These are phyloP conservation scores for Myotis pilosus DNA, from an alignment of 2,797 vertebrate species.

Conservation along the genomic window DNA sequence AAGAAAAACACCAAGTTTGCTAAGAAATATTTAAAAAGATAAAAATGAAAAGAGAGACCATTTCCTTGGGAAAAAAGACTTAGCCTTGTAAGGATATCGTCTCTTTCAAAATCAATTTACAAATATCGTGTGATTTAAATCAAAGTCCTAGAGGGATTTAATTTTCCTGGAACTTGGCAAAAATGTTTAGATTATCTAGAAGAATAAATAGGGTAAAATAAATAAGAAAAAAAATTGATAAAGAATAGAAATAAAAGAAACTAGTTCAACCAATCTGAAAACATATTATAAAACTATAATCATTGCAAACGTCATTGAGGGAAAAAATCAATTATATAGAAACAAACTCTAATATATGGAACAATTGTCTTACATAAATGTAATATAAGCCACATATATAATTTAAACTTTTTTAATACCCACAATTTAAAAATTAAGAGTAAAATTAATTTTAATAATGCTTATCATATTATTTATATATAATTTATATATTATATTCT, in stretches of 20 bases:
- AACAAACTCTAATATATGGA: neutral
- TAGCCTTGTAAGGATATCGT: neutral
- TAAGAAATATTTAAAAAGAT: neutral
- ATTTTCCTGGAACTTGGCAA: neutral
- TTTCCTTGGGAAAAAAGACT: neutral
- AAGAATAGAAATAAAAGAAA: slow-evolving; percentile 28
- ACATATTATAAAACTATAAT: neutral
- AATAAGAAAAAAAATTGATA: neutral
- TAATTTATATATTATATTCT: neutral
- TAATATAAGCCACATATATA: neutral
- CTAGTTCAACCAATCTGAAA: neutral
- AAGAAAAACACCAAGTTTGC: neutral
- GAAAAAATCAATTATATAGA: neutral
- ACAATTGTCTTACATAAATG: neutral
- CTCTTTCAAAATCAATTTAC: slow-evolving; percentile 28
- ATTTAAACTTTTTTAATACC: neutral
- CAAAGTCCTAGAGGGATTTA: neutral
- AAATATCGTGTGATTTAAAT: slow-evolving; percentile 29
- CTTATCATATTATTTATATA: neutral
- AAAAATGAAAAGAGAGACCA: neutral
- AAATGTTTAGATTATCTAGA: neutral
- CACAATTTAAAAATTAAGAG: neutral
- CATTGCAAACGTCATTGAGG: neutral
- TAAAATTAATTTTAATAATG: neutral
- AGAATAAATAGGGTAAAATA: slow-evolving; percentile 16